Conservation (phyloP, 2,113 vertebrate genomes). For the Nesoenas mayeri region DNA sequence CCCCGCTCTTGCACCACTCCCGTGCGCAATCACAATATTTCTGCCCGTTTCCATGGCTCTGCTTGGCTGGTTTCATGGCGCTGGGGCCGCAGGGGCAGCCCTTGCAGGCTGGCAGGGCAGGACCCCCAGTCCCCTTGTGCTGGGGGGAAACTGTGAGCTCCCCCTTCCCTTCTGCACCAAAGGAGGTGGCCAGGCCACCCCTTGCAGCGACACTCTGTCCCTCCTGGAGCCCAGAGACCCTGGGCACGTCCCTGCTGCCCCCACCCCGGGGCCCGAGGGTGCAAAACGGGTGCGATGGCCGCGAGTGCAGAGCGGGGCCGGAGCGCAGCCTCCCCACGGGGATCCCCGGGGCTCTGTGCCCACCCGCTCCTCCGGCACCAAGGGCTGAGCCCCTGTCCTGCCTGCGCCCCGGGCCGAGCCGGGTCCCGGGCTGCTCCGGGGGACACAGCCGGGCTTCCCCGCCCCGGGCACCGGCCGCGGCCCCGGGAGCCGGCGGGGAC, state of each 20-base stretch:
- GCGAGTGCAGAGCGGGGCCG: background rate
- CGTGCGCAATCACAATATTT: rapidly evolving
- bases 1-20: background rate
- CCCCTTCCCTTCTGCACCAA: background rate
- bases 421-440: too few species aligned
- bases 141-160: background rate
- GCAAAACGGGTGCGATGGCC: background rate
- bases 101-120: background rate
- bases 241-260: background rate
- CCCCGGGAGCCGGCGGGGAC: too few species aligned
- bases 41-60: background rate
- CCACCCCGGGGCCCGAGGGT: background rate
- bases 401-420: too few species aligned
- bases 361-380: background rate
- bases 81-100: too few species aligned
- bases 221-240: background rate
- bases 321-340: background rate
- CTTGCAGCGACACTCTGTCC: background rate
- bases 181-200: background rate
- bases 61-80: too few species aligned
- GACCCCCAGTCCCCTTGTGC: too few species aligned
- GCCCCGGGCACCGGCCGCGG: too few species aligned
- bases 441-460: too few species aligned
- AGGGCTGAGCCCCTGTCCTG: background rate
- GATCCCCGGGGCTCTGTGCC: background rate